Percentiles rank a stretch among this genome's conserved stretches.
These are phyloP conservation scores for Corvus moneduloides DNA, from an alignment of 2,113 vertebrate species.

Conservation along the genomic window DNA sequence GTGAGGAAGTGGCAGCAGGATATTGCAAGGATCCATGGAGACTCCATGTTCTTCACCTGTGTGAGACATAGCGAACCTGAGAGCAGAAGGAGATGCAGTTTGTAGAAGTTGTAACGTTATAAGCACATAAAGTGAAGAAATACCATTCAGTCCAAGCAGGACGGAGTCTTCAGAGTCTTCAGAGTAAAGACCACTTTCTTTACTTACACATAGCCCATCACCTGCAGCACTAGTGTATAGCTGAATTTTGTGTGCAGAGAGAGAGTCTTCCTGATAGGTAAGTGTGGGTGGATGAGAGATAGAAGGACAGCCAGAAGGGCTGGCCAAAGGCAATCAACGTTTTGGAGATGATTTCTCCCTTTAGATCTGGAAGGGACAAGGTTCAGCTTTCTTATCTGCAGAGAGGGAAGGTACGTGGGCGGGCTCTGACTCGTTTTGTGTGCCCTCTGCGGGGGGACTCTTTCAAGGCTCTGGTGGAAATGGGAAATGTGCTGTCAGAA, in stretches of 20 bases:
- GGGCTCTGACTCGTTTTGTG: not conserved
- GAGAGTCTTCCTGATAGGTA: not conserved
- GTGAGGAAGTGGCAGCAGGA: not conserved
- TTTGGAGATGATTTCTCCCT: conserved; percentile 39
- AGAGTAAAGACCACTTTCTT: not conserved
- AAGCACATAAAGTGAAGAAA: not conserved
- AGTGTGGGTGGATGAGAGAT: not conserved
- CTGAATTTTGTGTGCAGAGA: not conserved
- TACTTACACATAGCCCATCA: not conserved
- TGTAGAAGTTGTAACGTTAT: not conserved
- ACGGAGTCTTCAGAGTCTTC: not conserved
- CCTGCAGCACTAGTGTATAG: not conserved
- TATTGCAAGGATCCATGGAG: not conserved
- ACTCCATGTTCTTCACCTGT: not conserved
- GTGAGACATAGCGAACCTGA: not conserved
- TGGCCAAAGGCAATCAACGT: not conserved
- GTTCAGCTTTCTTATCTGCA: conserved; percentile 53
- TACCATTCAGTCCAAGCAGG: not conserved
- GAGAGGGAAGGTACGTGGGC: not conserved
- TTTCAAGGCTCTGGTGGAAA: conserved; percentile 6
- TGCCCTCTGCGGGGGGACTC: not conserved
- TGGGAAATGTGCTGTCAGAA: not conserved
- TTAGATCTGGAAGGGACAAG: conserved; percentile 33
- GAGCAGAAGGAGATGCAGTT: not conserved
- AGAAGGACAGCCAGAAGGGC: not conserved